Evolutionary conservation across 2,888 invertebrate genomes (phyloP).

Genomic region (Odontocerum albicorne): DNA sequence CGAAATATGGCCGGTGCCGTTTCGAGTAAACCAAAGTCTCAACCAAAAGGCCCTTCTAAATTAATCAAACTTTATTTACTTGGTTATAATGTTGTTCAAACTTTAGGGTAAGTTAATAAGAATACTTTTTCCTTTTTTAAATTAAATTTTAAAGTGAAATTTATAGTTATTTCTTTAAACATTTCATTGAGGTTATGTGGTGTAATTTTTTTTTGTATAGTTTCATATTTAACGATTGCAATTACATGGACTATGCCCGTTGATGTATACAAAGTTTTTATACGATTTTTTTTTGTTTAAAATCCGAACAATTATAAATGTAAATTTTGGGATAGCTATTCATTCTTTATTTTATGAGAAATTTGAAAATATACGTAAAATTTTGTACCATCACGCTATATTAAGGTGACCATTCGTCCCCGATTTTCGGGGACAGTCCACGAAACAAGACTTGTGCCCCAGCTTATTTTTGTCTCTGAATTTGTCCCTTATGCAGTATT

Average conservation of each 20-base stretch:
- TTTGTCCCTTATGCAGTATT: too few species aligned
- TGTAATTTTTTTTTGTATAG: not conserved
- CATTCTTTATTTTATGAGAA: too few species aligned
- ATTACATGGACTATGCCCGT: not conserved
- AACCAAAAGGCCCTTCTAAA: conserved; percentile 14
- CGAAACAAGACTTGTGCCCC: too few species aligned
- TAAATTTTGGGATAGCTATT: too few species aligned
- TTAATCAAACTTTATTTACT: conserved; percentile 57
- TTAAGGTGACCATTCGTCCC: too few species aligned
- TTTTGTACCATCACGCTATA: too few species aligned
- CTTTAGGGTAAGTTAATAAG: conserved; percentile 62
- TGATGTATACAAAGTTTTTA: not conserved
- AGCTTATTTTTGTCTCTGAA: too few species aligned
- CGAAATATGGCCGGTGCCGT: conserved; percentile 22
- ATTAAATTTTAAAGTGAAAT: too few species aligned
- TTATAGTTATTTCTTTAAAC: not conserved
- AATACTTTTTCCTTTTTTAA: conserved; percentile 41
- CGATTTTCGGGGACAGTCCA: too few species aligned
- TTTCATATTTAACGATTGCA: not conserved
- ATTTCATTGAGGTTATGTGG: not conserved
- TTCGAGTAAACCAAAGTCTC: conserved; percentile 12
- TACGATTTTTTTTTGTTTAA: not conserved
- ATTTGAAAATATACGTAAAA: too few species aligned
- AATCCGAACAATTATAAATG: not conserved
- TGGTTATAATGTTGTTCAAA: conserved; percentile 72